Evolutionary conservation across 2,888 invertebrate genomes (phyloP).

Genomic region (Hartigia nigra): DNA sequence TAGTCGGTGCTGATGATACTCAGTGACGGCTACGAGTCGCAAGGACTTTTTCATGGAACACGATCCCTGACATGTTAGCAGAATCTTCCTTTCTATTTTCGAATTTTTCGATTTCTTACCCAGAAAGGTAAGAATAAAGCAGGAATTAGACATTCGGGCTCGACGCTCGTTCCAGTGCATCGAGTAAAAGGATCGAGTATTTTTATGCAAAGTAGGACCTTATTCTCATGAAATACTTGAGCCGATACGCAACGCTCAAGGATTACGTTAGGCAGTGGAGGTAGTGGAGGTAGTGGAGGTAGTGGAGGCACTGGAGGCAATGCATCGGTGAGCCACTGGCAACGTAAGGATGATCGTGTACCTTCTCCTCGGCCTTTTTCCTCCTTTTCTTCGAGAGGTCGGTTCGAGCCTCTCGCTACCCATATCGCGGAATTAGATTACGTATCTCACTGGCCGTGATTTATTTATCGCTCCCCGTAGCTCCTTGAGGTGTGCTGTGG

Average conservation of each 20-base stretch:
- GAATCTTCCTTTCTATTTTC: background rate
- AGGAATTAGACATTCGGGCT: background rate
- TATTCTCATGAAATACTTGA: background rate
- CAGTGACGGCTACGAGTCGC: background rate
- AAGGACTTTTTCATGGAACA: background rate
- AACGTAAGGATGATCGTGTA: background rate
- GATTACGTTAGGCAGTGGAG: background rate
- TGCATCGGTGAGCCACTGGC: background rate
- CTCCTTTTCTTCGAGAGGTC: slow-evolving; percentile 1
- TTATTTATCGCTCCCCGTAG: slow-evolving; percentile 50
- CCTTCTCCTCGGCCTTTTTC: background rate
- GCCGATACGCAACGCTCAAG: background rate
- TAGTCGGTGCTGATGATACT: background rate
- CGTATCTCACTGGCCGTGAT: slow-evolving; percentile 53
- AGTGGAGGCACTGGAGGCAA: background rate
- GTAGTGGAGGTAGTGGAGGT: background rate
- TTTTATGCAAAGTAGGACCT: background rate
- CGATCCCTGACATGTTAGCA: background rate
- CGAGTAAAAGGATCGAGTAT: background rate
- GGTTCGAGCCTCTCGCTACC: slow-evolving; percentile 29
- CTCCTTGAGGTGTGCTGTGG: slow-evolving; percentile 44
- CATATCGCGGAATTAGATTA: slow-evolving; percentile 56
- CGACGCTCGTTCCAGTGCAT: background rate
- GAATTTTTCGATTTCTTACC: background rate
- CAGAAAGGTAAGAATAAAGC: background rate